phyloP scores from a whole-genome alignment of 2,888 invertebrate genomes.

The Ophion ellenae region DNA sequence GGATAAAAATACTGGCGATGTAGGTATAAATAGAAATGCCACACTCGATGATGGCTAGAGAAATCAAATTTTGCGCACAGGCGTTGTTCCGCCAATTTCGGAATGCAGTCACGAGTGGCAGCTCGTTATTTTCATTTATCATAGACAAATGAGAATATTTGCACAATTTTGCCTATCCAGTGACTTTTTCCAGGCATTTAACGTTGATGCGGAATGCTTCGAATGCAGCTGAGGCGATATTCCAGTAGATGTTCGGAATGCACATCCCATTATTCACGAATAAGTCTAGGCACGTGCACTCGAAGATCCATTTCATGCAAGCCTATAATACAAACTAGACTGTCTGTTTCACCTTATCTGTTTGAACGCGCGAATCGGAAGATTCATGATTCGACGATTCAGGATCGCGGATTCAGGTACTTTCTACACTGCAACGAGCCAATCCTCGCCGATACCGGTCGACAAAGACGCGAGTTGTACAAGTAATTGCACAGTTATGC shows the following conservation, averaged over 20 bases:
- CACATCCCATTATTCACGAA: conserved; percentile 14
- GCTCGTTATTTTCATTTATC: too few species aligned
- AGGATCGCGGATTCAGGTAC: conserved; percentile 55
- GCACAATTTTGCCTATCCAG: too few species aligned
- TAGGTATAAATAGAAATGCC: too few species aligned
- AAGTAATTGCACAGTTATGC: conserved; percentile 4
- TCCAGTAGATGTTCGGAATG: conserved; percentile 24
- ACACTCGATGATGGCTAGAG: too few species aligned
- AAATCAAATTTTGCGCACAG: too few species aligned
- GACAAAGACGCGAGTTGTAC: conserved; percentile 48
- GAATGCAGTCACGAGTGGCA: too few species aligned
- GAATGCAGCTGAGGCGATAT: not conserved
- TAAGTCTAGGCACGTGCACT: conserved; percentile 32
- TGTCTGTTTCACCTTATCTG: conserved; percentile 41
- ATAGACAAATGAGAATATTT: too few species aligned
- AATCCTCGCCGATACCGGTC: conserved; percentile 10
- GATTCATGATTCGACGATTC: conserved; percentile 54
- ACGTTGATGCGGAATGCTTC: conserved; percentile 1
- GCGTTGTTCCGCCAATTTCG: too few species aligned
- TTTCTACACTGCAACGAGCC: conserved; percentile 56
- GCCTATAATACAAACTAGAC: conserved; percentile 20
- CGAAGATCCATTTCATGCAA: conserved; percentile 53
- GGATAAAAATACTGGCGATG: too few species aligned
- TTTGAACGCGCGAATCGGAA: conserved; percentile 8
- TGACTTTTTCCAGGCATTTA: not conserved